Evolutionary conservation across 2,797 vertebrate genomes (phyloP), one percentile per base, ranked within the genome.

Genomic region (Ambastaia sidthimunki): DNA sequence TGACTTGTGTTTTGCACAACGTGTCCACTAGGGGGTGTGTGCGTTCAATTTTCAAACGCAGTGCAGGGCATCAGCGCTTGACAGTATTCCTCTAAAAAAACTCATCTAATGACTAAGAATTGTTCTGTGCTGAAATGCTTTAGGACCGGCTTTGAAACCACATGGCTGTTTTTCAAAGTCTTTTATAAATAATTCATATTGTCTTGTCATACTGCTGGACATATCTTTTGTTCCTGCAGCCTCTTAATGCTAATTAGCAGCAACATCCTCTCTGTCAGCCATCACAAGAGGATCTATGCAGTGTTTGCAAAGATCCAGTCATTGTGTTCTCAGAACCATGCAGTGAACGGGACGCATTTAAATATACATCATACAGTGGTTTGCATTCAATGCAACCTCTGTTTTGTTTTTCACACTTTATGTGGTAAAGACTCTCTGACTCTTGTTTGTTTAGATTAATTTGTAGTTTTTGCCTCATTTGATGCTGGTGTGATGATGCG

Each of bases 381-480:
- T 73, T 73, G 31, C 31, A 34, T 67, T 72, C 59, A 57, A 54
- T 3, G 70, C 59, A 71, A 54, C 69, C 18, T 1, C 7, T 18
- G 31, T 50, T 79, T 73, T 57, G 25, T 47, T 48, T 54, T 71
- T 72, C 57, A 78, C 59, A 16, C 7, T 65, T 19, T 21, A 41
- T 28, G 1, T 19, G 78, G 50, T 82, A 19, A 44, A 41, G 60
- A 73, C 25, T 18, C 48, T 37, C 68, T 60, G 19, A 9, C 37
- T 41, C 9, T 41, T 55, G 59, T 70, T 41, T 41, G 37, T 41
- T 83, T 83, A 76, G 52, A 71, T 76, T 83, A 82, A 84, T 84
- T 85, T 85, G 80, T 81, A 76, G 84, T 69, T 84, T 84, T 73
- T 31, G 50, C 25, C 57, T 59, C 11, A 59, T 80, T 78, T 74